phyloP scores from a whole-genome alignment of 2,113 vertebrate species.

The Dunckerocampus dactyliophorus region DNA sequence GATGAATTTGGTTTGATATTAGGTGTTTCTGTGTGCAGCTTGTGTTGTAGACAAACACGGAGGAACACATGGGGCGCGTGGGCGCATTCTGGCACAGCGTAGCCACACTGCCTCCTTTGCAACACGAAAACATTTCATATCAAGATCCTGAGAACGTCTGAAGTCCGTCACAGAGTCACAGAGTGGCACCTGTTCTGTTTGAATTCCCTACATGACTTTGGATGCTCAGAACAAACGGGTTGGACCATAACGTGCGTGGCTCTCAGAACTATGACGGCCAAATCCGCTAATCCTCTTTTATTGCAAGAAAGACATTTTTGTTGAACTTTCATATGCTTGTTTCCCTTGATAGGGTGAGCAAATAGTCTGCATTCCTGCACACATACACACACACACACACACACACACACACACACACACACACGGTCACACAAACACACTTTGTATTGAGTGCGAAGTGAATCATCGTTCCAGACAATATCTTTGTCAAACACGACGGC shows the following conservation, averaged over 20 bases:
- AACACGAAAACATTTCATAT: conserved; percentile 59
- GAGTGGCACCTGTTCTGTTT: conserved; percentile 2
- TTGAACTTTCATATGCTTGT: conserved; percentile 61
- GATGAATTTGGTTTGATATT: conserved; percentile 26
- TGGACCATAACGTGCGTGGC: not conserved
- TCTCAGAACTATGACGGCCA: conserved; percentile 20
- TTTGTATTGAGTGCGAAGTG: conserved; percentile 51
- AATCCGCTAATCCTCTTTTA: conserved; percentile 56
- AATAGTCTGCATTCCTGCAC: conserved; percentile 31
- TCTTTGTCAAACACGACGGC: conserved; percentile 69
- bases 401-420: not conserved
- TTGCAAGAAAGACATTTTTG: conserved; percentile 43
- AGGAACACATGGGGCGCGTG: conserved; percentile 67
- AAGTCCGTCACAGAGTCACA: conserved; percentile 12
- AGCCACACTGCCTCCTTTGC: conserved; percentile 48
- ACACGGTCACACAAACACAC: conserved; percentile 9
- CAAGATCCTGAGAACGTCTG: conserved; percentile 20
- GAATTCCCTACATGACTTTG: not conserved
- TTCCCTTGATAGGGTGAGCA: conserved; percentile 49
- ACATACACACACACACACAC: not conserved
- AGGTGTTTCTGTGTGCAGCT: conserved; percentile 20
- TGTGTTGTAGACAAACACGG: conserved; percentile 36
- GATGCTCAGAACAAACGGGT: not conserved
- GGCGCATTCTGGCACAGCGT: conserved; percentile 64
- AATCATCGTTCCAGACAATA: conserved; percentile 64